Evolutionary conservation across 2,797 vertebrate species (phyloP).

Genomic region (Vireo griseus): DNA sequence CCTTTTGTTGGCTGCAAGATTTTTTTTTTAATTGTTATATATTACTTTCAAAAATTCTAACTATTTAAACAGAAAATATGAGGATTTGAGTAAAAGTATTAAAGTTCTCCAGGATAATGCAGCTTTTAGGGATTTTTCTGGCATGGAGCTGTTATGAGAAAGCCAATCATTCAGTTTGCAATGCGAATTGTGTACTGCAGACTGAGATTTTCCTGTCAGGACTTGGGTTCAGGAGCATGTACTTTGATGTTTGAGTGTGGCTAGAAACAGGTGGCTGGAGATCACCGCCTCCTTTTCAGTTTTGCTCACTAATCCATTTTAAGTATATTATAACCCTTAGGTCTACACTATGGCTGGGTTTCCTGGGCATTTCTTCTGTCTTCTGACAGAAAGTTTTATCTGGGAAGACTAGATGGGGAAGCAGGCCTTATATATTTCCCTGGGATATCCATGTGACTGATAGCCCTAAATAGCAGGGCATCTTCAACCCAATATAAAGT

Average conservation of each 20-base stretch:
- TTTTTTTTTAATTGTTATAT: not conserved
- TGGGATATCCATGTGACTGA: not conserved
- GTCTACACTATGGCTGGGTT: not conserved
- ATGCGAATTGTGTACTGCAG: not conserved
- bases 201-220: not conserved
- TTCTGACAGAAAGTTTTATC: not conserved
- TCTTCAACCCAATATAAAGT: not conserved
- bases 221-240: not conserved
- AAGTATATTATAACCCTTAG: not conserved
- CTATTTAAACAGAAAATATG: not conserved
- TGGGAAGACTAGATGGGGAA: not conserved
- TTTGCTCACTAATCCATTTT: not conserved
- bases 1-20: not conserved
- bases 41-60: not conserved
- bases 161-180: not conserved
- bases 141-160: not conserved
- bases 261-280: not conserved
- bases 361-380: not conserved
- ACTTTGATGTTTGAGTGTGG: not conserved
- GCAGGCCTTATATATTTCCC: not conserved
- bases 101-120: not conserved
- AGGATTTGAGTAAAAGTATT: not conserved
- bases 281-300: not conserved
- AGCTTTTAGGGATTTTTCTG: not conserved
- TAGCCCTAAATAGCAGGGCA: not conserved